Evolutionary conservation across 2,113 vertebrate species (phyloP).

Genomic region (Protomyctophum bolini): DNA sequence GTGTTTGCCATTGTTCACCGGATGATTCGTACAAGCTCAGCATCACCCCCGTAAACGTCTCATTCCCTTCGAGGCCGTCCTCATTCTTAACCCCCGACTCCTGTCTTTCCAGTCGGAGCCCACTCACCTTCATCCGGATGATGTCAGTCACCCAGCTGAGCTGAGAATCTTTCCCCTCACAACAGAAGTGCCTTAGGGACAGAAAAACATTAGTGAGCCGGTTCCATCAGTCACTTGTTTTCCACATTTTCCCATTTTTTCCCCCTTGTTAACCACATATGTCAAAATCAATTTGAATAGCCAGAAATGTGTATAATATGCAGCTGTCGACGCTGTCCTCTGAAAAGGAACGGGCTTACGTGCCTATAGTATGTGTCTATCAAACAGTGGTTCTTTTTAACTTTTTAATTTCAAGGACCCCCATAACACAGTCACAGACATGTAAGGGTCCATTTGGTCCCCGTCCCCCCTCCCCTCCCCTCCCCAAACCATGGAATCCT

Average conservation of each 20-base stretch:
- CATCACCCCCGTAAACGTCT: neutral
- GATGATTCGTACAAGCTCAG: constrained; percentile 1
- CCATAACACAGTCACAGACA: too few relatives aligned
- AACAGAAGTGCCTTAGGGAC: constrained; percentile 88
- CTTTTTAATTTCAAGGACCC: too few relatives aligned
- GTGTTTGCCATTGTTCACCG: neutral
- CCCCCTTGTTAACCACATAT: too few relatives aligned
- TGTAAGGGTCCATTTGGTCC: too few relatives aligned
- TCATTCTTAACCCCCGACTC: neutral
- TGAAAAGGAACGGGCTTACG: too few relatives aligned
- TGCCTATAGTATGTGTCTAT: too few relatives aligned
- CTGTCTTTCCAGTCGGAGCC: neutral
- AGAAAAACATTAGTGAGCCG: neutral
- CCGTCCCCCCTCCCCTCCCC: too few relatives aligned
- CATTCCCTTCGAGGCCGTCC: neutral
- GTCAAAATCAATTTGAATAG: too few relatives aligned
- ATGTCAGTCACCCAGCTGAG: constrained; percentile 88
- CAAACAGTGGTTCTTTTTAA: too few relatives aligned
- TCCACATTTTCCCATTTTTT: constrained; percentile 20
- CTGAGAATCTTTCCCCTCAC: constrained; percentile 84
- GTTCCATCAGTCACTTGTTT: constrained; percentile 13
- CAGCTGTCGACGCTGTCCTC: too few relatives aligned
- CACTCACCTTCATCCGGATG: constrained; percentile 87
- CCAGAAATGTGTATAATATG: too few relatives aligned
- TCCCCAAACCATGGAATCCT: too few relatives aligned